A percentile compares a stretch with the other conserved stretches of the same genome.
Evolutionary conservation across 92 coral and sea anemone species (phyloP).

Genomic region (Zoanthus sansibaricus): DNA sequence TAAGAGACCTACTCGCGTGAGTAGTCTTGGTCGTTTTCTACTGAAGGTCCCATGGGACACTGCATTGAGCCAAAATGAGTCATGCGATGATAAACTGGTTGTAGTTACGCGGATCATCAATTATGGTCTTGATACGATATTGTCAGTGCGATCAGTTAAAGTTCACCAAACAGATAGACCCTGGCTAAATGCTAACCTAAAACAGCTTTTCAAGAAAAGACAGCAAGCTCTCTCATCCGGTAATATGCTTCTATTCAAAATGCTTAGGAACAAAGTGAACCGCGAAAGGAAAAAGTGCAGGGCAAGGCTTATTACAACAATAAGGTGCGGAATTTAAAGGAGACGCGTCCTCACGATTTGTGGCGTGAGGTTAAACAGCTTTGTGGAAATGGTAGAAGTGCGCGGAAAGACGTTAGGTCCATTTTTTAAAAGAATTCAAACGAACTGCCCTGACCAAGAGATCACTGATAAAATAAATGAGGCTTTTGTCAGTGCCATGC

Average conservation of each 20-base stretch:
- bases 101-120: constrained; percentile 29
- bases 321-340: constrained; percentile 13
- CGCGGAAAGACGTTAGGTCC: constrained; percentile 22
- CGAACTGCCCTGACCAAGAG: constrained; percentile 40
- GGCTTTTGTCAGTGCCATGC: constrained; percentile 21
- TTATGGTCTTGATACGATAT: constrained; percentile 39
- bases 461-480: no score
- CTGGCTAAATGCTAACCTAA: constrained; percentile 44
- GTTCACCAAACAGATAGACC: constrained; percentile 47
- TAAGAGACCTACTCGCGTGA: constrained; percentile 53
- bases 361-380: constrained; percentile 15
- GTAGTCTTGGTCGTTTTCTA: constrained; percentile 48
- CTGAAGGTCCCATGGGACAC: constrained; percentile 17
- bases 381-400: not conserved
- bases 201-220: not conserved
- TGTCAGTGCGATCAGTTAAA: constrained; percentile 45
- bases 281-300: not conserved
- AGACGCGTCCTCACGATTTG: constrained; percentile 57
- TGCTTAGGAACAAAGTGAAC: not conserved
- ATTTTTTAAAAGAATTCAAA: constrained; percentile 51
- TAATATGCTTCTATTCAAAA: constrained; percentile 33
- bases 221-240: constrained; percentile 26
- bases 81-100: constrained; percentile 51
- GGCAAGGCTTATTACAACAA: no score
- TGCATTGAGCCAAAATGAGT: constrained; percentile 21